Percentiles rank a stretch among this genome's conserved stretches.
Evolutionary conservation across 2,888 invertebrate genomes (phyloP).

Genomic region (Lordiphosa fenestrarum): DNA sequence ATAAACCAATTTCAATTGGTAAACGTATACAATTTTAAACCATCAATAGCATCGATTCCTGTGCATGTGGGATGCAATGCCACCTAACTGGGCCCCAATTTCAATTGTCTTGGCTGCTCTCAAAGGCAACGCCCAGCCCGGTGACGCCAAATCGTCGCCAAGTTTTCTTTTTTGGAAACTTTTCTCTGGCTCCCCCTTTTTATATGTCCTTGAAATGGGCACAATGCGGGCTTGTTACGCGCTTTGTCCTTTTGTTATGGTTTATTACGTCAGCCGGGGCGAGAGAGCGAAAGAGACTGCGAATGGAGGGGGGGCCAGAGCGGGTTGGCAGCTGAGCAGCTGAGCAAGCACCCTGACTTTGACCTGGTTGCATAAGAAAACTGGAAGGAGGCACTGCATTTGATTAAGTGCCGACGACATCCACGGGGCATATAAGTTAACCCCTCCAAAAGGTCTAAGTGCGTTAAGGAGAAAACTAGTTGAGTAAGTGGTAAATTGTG

Average conservation of each 20-base stretch:
- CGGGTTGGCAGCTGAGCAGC: constrained; percentile 31
- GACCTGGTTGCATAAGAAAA: constrained; percentile 66
- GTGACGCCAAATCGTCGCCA: constrained; percentile 35
- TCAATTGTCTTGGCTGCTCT: constrained; percentile 9
- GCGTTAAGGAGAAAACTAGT: too few species aligned
- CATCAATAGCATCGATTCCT: too few species aligned
- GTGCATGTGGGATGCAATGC: background rate
- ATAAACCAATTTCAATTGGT: constrained; percentile 59
- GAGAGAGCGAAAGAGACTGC: constrained; percentile 10
- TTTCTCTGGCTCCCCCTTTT: background rate
- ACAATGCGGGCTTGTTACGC: constrained; percentile 50
- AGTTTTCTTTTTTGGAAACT: background rate
- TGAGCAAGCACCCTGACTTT: constrained; percentile 50
- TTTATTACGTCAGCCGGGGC: constrained; percentile 59
- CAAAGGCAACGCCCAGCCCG: constrained; percentile 4
- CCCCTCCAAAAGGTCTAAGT: constrained; percentile 6
- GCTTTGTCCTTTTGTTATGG: constrained; percentile 47
- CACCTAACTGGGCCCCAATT: constrained; percentile 12
- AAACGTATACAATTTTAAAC: background rate
- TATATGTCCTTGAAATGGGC: constrained; percentile 33
- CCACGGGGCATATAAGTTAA: constrained; percentile 4
- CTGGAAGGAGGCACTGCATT: constrained; percentile 21
- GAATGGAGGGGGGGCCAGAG: background rate
- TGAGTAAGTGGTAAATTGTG: too few species aligned
- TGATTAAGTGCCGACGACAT: constrained; percentile 28